Conservation (phyloP, 2,888 invertebrate species). For the Esperia sulphurella region DNA sequence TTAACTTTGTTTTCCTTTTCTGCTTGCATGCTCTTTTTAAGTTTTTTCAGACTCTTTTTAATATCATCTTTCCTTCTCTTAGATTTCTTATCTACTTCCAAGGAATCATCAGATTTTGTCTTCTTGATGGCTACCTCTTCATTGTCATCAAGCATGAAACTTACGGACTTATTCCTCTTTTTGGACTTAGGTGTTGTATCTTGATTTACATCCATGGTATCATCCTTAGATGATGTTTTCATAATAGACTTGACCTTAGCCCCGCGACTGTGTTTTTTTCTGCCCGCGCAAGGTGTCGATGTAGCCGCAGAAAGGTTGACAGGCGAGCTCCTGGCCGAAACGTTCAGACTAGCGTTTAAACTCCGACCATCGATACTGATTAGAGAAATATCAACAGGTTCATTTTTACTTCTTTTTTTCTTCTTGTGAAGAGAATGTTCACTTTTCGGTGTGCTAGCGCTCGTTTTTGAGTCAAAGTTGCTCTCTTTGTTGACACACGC, state of each 20-base stretch:
- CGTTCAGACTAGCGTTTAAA: constrained; percentile 13
- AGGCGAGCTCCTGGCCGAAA: constrained; percentile 19
- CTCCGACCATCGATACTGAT: constrained; percentile 37
- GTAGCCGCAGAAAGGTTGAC: constrained; percentile 28
- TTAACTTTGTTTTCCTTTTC: constrained; percentile 34
- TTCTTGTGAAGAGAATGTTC: constrained; percentile 34
- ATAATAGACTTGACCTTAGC: constrained; percentile 50
- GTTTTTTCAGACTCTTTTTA: constrained; percentile 19
- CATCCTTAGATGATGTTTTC: constrained; percentile 31
- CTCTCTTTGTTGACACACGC: constrained; percentile 23
- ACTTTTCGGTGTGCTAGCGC: constrained; percentile 22
- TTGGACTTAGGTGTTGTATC: constrained; percentile 38
- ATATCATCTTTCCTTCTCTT: constrained; percentile 19
- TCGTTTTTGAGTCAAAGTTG: constrained; percentile 16
- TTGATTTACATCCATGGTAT: constrained; percentile 24
- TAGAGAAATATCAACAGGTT: constrained; percentile 29
- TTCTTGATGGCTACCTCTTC: constrained; percentile 51
- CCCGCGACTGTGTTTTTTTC: constrained; percentile 15
- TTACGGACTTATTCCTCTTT: constrained; percentile 66
- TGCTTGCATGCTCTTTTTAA: constrained; percentile 22
- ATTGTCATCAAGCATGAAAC: constrained; percentile 59
- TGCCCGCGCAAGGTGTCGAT: constrained; percentile 36
- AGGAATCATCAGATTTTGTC: constrained; percentile 46
- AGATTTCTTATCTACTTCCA: constrained; percentile 16
- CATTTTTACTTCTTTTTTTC: constrained; percentile 33